phyloP scores from a whole-genome alignment of 2,797 vertebrate genomes.

The Gymnopithys bicolor region DNA sequence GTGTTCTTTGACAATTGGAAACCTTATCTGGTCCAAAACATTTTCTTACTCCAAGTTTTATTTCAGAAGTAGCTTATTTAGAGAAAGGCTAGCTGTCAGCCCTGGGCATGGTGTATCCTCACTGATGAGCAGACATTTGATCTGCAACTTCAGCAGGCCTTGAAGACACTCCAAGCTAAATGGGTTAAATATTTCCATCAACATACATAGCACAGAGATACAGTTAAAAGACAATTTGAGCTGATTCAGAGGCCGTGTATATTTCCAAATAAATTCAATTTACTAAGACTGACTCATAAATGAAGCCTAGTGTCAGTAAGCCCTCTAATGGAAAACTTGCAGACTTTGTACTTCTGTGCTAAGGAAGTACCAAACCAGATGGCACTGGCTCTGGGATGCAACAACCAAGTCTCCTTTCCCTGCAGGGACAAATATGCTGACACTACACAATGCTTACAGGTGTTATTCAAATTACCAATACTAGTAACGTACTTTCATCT shows the following conservation, averaged over 20 bases:
- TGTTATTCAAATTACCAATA: constrained; percentile 42
- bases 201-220: background rate
- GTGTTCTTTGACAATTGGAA: background rate
- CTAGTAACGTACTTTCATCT: constrained; percentile 66
- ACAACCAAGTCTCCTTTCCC: constrained; percentile 11
- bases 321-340: constrained; percentile 55
- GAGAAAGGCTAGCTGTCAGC: background rate
- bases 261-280: constrained; percentile 64
- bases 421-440: constrained; percentile 56
- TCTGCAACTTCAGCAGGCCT: constrained; percentile 5
- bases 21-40: background rate
- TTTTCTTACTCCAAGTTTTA: background rate
- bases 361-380: constrained; percentile 65
- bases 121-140: background rate
- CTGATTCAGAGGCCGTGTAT: constrained; percentile 8
- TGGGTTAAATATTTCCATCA: constrained; percentile 49
- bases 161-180: constrained; percentile 12
- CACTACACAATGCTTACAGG: constrained; percentile 38
- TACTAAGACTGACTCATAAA: constrained; percentile 41
- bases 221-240: constrained; percentile 34
- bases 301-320: constrained; percentile 33
- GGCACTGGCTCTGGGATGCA: constrained; percentile 48
- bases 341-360: constrained; percentile 4
- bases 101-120: background rate
- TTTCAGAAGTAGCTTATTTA: background rate